A percentile compares a stretch with the other conserved stretches of the same genome.
These are phyloP conservation scores for Elaphurus davidianus DNA, from an alignment of 2,113 vertebrate genomes.

Conservation along the genomic window DNA sequence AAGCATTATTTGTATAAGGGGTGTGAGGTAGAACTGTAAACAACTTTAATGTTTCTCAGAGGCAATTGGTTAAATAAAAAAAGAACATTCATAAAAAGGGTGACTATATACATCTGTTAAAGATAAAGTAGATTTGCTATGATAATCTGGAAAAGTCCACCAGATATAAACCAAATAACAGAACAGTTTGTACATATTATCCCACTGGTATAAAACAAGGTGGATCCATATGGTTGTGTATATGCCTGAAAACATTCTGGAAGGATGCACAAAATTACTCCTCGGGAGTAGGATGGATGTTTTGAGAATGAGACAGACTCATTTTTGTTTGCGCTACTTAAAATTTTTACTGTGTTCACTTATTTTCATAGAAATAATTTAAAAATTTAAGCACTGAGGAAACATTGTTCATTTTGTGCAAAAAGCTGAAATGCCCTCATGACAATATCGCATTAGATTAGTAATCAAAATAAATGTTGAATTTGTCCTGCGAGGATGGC, in stretches of 20 bases:
- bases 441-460: not conserved
- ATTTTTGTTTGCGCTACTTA: not conserved
- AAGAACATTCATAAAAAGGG: not conserved
- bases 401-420: not conserved
- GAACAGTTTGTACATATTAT: not conserved
- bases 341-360: not conserved
- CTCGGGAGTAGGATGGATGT: not conserved
- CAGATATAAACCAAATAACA: slow-evolving; percentile 3
- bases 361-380: slow-evolving; percentile 22
- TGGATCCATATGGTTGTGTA: not conserved
- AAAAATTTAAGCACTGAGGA: not conserved
- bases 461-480: slow-evolving; percentile 54
- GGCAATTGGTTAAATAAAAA: not conserved
- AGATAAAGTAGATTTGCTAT: not conserved
- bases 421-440: not conserved
- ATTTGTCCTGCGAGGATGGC: not conserved
- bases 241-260: not conserved
- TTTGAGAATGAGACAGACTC: not conserved
- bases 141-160: not conserved
- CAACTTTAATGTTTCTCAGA: not conserved
- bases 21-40: not conserved
- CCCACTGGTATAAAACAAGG: not conserved
- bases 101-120: not conserved
- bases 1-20: not conserved
- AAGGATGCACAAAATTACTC: not conserved